These are phyloP conservation scores for Macrotrachela quadricornifera DNA, from an alignment of 1,140 invertebrate genomes.

Conservation along the genomic window DNA sequence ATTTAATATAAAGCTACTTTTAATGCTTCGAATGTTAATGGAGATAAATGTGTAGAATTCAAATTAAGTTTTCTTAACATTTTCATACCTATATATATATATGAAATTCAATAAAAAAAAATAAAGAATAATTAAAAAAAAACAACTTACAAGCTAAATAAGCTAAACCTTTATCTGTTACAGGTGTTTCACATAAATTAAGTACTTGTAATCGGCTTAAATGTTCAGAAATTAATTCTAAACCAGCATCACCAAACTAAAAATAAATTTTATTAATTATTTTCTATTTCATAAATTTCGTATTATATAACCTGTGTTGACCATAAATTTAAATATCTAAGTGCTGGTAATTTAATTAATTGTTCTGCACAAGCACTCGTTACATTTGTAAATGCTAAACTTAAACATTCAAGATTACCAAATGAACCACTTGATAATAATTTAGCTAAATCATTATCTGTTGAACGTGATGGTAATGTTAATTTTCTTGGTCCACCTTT, in stretches of 20 bases:
- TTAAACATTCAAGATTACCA: constrained; percentile 60
- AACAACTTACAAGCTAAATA: constrained; percentile 44
- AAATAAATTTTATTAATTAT: constrained; percentile 13
- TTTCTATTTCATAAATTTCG: neutral
- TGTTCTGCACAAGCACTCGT: constrained; percentile 61
- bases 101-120: constrained; percentile 7
- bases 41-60: constrained; percentile 59
- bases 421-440: constrained; percentile 51
- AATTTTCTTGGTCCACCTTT: constrained; percentile 59
- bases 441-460: constrained; percentile 54
- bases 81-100: constrained; percentile 43
- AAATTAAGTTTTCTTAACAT: constrained; percentile 55
- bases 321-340: constrained; percentile 64
- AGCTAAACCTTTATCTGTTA: constrained; percentile 58
- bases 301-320: constrained; percentile 42
- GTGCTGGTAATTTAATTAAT: constrained; percentile 56
- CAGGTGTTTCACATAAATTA: constrained; percentile 64
- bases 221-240: constrained; percentile 60
- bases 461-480: constrained; percentile 55
- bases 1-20: constrained; percentile 30
- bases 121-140: neutral
- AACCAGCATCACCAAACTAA: constrained; percentile 57
- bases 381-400: constrained; percentile 61
- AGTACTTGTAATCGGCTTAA: constrained; percentile 57
- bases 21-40: constrained; percentile 50